Conservation (phyloP, 2,888 invertebrate genomes). For the Diplazon laetatorius region DNA sequence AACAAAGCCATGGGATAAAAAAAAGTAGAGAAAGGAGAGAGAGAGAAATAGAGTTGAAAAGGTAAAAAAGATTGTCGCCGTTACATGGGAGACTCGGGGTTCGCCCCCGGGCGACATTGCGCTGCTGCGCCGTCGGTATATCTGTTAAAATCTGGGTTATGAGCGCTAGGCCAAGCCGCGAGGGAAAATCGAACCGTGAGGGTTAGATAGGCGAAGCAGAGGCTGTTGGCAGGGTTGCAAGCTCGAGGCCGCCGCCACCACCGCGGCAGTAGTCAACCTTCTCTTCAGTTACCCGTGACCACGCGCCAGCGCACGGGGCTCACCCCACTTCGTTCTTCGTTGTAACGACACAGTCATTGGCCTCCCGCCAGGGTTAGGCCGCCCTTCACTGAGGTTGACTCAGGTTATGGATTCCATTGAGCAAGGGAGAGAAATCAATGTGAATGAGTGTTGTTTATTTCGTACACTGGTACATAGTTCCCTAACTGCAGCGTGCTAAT, state of each 20-base stretch:
- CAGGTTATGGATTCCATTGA: not conserved
- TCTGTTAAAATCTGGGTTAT: constrained; percentile 79
- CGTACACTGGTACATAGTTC: too few species aligned
- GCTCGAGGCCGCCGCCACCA: constrained; percentile 50
- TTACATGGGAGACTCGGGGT: constrained; percentile 37
- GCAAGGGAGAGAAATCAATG: not conserved
- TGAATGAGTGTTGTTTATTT: too few species aligned
- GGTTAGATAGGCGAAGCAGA: constrained; percentile 66
- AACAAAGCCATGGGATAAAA: not conserved
- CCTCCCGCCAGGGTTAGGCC: not conserved
- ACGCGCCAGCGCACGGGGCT: constrained; percentile 56
- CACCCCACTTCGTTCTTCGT: constrained; percentile 12
- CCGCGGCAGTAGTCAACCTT: constrained; percentile 26
- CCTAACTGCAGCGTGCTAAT: too few species aligned
- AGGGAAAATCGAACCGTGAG: constrained; percentile 78
- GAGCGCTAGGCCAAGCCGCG: constrained; percentile 77
- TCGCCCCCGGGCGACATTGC: constrained; percentile 38
- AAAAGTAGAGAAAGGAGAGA: constrained; percentile 2
- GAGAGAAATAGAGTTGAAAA: constrained; percentile 14
- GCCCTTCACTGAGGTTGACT: not conserved
- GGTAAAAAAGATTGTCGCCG: constrained; percentile 35
- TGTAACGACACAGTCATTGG: constrained; percentile 26
- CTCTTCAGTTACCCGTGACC: constrained; percentile 37
- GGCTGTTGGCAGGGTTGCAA: constrained; percentile 50
- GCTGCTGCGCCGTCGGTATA: constrained; percentile 65